A percentile compares a stretch with the other conserved stretches of the same genome.
Evolutionary conservation across 2,113 vertebrate species (phyloP).

Genomic region (Puma concolor): DNA sequence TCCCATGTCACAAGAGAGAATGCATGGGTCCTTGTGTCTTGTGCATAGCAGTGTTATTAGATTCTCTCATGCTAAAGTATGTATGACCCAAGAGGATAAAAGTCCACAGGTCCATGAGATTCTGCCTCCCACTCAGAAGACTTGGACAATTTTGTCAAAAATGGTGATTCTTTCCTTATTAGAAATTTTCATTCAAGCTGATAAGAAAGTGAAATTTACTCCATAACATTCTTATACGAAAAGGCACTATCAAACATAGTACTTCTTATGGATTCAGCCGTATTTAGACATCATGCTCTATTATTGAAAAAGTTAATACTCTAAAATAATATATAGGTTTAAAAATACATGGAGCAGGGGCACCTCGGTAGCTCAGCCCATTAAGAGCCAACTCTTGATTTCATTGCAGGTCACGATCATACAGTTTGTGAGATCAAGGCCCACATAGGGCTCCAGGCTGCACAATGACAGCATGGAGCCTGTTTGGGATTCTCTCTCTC

Average conservation of each 20-base stretch:
- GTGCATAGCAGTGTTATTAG: neutral
- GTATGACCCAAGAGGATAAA: neutral
- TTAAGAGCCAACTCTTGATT: too few species aligned
- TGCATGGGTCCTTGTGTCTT: neutral
- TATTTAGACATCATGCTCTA: neutral
- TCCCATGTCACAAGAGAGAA: neutral
- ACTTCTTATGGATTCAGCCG: neutral
- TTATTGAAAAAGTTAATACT: neutral
- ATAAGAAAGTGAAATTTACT: neutral
- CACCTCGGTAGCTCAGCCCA: too few species aligned
- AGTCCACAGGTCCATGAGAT: neutral
- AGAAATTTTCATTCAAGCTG: neutral
- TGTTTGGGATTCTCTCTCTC: too few species aligned
- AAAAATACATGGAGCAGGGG: neutral
- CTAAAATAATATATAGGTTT: neutral
- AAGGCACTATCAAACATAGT: neutral
- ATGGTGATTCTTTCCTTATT: neutral
- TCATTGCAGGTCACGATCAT: too few species aligned
- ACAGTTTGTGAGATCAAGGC: too few species aligned
- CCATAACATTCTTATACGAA: neutral
- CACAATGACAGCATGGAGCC: too few species aligned
- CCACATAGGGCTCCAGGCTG: too few species aligned
- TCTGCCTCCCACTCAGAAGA: neutral
- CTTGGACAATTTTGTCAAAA: neutral
- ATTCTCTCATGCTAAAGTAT: neutral